phyloP scores from a whole-genome alignment of 2,888 invertebrate species.

The Acanthosepion pharaonis region DNA sequence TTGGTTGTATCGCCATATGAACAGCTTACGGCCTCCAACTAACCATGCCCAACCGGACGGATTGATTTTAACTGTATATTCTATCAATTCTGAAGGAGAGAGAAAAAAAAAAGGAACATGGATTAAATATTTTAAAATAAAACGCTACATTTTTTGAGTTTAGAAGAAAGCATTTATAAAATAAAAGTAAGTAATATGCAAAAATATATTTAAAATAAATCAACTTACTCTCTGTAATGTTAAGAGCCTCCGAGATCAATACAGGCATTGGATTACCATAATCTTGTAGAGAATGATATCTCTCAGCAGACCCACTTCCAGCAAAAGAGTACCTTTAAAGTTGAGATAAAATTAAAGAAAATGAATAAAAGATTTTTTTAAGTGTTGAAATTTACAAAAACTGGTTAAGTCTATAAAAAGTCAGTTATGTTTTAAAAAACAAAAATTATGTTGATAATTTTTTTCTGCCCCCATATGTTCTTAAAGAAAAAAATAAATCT shows the following conservation, averaged over 20 bases:
- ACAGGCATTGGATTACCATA: constrained; percentile 89
- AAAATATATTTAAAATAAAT: background rate
- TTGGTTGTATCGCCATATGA: constrained; percentile 82
- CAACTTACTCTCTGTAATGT: constrained; percentile 82
- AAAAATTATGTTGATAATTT: too few relatives aligned
- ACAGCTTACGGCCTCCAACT: constrained; percentile 87
- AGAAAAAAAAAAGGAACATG: background rate
- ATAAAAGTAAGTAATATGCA: background rate
- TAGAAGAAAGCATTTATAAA: background rate
- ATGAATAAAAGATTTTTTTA: background rate
- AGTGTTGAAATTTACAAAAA: too few relatives aligned
- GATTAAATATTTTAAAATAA: background rate
- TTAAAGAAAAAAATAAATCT: too few relatives aligned
- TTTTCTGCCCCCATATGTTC: too few relatives aligned
- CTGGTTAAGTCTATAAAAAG: too few relatives aligned
- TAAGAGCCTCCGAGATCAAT: constrained; percentile 89
- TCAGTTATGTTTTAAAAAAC: too few relatives aligned
- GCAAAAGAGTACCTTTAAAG: constrained; percentile 18
- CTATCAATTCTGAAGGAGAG: constrained; percentile 71
- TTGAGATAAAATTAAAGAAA: too few relatives aligned
- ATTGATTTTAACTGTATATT: constrained; percentile 80
- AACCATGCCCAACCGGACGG: constrained; percentile 87
- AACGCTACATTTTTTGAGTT: background rate
- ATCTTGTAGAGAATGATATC: constrained; percentile 76
- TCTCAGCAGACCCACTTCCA: constrained; percentile 2